Conservation (phyloP, 2,113 vertebrate species). For the Sebastes schlegelii region DNA sequence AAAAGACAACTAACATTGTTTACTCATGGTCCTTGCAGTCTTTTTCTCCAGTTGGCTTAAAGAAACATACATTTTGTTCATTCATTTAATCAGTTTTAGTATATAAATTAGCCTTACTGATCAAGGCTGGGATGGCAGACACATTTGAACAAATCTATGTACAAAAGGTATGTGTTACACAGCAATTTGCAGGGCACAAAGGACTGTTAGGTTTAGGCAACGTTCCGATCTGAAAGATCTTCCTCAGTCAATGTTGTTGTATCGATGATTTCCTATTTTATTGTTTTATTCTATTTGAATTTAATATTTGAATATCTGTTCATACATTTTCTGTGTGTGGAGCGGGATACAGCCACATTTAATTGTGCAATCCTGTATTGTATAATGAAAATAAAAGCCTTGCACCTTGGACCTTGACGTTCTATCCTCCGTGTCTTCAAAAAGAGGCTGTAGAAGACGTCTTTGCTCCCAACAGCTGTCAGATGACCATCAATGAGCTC, state of each 20-base stretch:
- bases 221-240: too few relatives aligned
- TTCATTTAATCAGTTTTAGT: background rate
- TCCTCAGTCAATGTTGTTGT: too few relatives aligned
- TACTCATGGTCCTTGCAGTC: background rate
- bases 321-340: background rate
- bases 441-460: background rate
- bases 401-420: background rate
- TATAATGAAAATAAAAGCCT: background rate
- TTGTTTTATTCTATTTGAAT: too few relatives aligned
- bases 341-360: background rate
- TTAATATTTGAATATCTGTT: too few relatives aligned
- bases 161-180: background rate
- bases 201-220: too few relatives aligned
- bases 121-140: background rate
- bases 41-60: background rate
- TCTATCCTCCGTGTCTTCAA: rapidly evolving
- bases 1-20: background rate
- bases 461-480: background rate
- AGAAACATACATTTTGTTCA: background rate
- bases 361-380: background rate
- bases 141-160: background rate
- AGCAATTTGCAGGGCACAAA: background rate
- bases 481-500: background rate
- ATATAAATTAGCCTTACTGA: background rate
- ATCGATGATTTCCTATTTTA: too few relatives aligned